Base-by-base conservation (phyloP, 2,797 vertebrate genomes). In the Dryobates pubescens region DNA sequence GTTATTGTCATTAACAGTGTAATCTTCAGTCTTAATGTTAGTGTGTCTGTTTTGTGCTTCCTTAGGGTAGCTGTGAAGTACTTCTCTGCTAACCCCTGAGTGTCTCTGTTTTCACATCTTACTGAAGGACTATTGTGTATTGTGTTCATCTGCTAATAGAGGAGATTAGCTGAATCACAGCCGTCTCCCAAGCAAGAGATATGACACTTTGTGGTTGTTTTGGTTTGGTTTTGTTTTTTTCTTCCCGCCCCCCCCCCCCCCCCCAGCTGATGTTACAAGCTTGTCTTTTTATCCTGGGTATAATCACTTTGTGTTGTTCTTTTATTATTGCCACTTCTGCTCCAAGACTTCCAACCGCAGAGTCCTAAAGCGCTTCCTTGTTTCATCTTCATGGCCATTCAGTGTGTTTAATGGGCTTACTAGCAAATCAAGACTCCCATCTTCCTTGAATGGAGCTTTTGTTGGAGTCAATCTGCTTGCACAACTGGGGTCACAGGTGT, bases 341-440 rank as follows among this genome's bases (percentile, higher is more conserved):
- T 88, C 57, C 19, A 76, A 88, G 88, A 91, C 72, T 92, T 92
- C 90, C 29, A 94, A 82, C 90, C 86, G 85, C 91, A 76, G 95
- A 94, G 92, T 92, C 85, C 92, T 96, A 95, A 96, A 96, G 91
- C 19, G 38, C 85, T 95, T 94, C 89, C 93, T 93, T 93, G 85
- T 89, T 94, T 93, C 89, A 67, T 93, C 92, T 93, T 91, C 89
- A 89, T 81, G 85, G 88, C 92, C 92, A 88, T 95, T 94, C 87
- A 91, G 80, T 43, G 85, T 91, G 68, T 86, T 92, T 93, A 87
- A 92, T 88, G 84, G 89, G 85, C 24, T 94, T 95, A 86, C 10
- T 51, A 49, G 74, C 65, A 76, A 88, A 85, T 89, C 63, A 43
- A 32, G 80, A 54, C 67, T 88, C 92, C 70, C 41, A 34, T 92